Evolutionary conservation across 2,797 vertebrate genomes (phyloP), one percentile per base, ranked within the genome.

Genomic region (Lutjanus campechanus): DNA sequence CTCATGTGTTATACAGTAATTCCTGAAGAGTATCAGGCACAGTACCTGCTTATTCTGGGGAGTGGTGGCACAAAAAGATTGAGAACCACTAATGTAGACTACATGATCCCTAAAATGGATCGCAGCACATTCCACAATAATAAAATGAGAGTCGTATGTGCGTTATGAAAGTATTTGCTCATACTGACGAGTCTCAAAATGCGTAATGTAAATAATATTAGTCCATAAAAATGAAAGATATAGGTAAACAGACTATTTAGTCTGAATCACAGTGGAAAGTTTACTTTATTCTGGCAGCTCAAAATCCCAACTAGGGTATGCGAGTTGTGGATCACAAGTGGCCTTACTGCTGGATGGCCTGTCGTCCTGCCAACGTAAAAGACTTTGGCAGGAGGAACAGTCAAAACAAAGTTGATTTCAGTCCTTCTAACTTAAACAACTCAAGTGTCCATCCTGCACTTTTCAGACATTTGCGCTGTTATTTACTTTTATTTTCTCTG

Each of bases 371-470:
- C 62, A 79, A 58, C 1, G 0, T 55, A 49, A 36, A 36, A 68
- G 59, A 56, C 50, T 66, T 49, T 56, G 51, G 36, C 22, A 77
- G 7, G 50, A 72, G 41, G 41, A 70, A 61, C 71, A 47, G 66
- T 83, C 86, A 53, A 87, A 90, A 87, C 88, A 89, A 72, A 86
- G 74, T 16, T 17, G 44, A 79, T 82, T 77, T 36, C 77, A 41
- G 62, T 50, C 64, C 47, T 64, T 46, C 11, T 59, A 84, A 81
- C 74, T 50, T 76, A 80, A 91, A 86, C 76, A 82, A 77, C 40
- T 58, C 10, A 1, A 1, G 60, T 50, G 51, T 3, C 64, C 19
- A 50, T 3, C 66, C 19, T 61, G 62, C 43, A 67, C 41, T 68
- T 13, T 36, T 67, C 56, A 46, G 19, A 44, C 61, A 4, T 36